A percentile compares a stretch with the other conserved stretches of the same genome.
phyloP scores from a whole-genome alignment of 2,113 vertebrate species.

The Sclerurus mexicanus region DNA sequence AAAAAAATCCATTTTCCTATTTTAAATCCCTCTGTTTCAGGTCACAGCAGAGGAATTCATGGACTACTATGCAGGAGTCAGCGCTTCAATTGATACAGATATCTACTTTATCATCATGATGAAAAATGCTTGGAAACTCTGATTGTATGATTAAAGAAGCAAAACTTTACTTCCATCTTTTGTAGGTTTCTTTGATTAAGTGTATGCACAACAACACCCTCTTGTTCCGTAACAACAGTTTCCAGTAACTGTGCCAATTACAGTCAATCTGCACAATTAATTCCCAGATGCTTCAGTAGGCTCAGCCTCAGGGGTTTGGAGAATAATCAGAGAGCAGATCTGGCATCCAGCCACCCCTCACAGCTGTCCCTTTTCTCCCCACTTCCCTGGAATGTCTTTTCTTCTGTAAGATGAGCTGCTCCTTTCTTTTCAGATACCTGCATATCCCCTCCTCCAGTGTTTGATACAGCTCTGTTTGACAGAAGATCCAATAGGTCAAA shows the following conservation, averaged over 20 bases:
- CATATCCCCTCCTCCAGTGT: background rate
- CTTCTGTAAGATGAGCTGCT: background rate
- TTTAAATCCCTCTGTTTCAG: constrained; percentile 72
- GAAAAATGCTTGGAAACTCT: constrained; percentile 90
- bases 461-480: background rate
- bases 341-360: background rate
- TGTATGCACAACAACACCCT: background rate
- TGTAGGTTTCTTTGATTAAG: background rate
- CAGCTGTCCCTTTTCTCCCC: background rate
- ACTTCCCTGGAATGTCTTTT: background rate
- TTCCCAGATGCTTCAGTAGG: background rate
- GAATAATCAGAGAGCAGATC: background rate
- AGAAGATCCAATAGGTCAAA: background rate
- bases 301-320: background rate
- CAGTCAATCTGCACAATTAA: background rate
- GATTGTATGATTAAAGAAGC: background rate
- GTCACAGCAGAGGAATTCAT: constrained; percentile 92
- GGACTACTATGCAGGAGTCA: constrained; percentile 94
- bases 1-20: background rate
- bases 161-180: background rate
- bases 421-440: background rate
- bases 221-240: background rate
- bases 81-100: constrained; percentile 91
- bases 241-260: background rate
- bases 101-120: constrained; percentile 95